phyloP scores from a whole-genome alignment of 2,797 vertebrate genomes.

The Acrossocheilus fasciatus region DNA sequence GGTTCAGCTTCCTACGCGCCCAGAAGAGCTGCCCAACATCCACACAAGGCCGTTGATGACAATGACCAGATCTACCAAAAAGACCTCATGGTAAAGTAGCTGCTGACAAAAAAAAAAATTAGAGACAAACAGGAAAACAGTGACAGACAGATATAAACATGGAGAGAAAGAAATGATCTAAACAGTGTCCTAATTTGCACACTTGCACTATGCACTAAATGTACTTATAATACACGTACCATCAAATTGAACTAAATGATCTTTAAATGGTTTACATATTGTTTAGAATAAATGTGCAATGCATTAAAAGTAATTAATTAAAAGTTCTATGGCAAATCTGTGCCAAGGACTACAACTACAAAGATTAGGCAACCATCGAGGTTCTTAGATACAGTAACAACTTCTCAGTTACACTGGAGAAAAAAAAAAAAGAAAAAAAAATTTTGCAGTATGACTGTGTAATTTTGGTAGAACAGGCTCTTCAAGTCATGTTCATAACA shows the following conservation, averaged over 20 bases:
- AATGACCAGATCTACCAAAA: constrained; percentile 15
- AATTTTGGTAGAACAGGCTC: background rate
- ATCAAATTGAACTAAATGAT: background rate
- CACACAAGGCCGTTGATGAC: constrained; percentile 60
- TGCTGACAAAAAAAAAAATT: too few species aligned
- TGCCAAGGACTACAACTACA: too few species aligned
- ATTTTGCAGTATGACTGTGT: background rate
- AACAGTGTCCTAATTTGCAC: too few species aligned
- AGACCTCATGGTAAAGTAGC: constrained; percentile 51
- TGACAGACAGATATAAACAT: too few species aligned
- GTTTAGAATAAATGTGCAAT: too few species aligned
- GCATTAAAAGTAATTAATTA: too few species aligned
- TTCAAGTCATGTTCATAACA: background rate
- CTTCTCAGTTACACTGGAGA: background rate
- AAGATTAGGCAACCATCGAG: background rate
- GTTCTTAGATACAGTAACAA: background rate
- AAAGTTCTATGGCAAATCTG: too few species aligned
- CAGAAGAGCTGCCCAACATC: constrained; percentile 64
- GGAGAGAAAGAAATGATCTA: too few species aligned
- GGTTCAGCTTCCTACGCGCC: constrained; percentile 57
- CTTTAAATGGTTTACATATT: background rate
- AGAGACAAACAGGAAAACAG: too few species aligned
- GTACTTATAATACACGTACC: too few species aligned
- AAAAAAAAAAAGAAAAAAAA: background rate
- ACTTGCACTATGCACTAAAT: too few species aligned